phyloP scores from a whole-genome alignment of 1,140 invertebrate genomes.

The Bombus vancouverensis region DNA sequence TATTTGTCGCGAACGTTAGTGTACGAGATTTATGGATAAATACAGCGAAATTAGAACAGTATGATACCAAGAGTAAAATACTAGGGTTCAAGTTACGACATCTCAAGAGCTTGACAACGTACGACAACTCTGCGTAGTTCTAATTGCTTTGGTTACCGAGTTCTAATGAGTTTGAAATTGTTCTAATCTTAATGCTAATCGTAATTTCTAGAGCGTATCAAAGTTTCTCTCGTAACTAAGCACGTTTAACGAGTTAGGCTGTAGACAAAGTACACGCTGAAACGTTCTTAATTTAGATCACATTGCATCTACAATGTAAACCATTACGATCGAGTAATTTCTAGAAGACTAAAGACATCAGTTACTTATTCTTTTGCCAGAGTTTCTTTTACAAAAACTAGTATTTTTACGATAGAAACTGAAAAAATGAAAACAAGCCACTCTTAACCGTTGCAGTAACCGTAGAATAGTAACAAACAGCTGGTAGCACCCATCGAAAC shows the following conservation, averaged over 20 bases:
- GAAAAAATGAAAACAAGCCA: not conserved
- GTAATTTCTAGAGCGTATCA: constrained; percentile 7
- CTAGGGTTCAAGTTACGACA: not conserved
- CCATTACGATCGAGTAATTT: not conserved
- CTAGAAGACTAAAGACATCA: too few species aligned
- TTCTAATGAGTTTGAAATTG: constrained; percentile 23
- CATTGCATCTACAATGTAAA: not conserved
- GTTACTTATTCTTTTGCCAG: not conserved
- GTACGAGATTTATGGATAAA: not conserved
- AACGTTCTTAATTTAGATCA: not conserved
- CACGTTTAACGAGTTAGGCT: not conserved
- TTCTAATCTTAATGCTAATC: constrained; percentile 35
- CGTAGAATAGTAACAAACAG: constrained; percentile 4
- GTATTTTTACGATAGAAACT: not conserved
- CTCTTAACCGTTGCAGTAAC: not conserved
- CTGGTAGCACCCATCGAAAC: constrained; percentile 14
- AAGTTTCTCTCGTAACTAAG: constrained; percentile 16
- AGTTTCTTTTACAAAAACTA: too few species aligned
- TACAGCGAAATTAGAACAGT: not conserved
- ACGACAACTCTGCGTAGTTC: not conserved
- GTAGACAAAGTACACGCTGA: too few species aligned
- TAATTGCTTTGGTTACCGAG: constrained; percentile 21
- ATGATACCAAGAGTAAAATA: not conserved
- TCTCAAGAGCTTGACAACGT: constrained; percentile 1
- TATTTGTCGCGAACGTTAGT: not conserved